Conservation (phyloP, 2,888 invertebrate genomes). For the Drosophila mulleri region DNA sequence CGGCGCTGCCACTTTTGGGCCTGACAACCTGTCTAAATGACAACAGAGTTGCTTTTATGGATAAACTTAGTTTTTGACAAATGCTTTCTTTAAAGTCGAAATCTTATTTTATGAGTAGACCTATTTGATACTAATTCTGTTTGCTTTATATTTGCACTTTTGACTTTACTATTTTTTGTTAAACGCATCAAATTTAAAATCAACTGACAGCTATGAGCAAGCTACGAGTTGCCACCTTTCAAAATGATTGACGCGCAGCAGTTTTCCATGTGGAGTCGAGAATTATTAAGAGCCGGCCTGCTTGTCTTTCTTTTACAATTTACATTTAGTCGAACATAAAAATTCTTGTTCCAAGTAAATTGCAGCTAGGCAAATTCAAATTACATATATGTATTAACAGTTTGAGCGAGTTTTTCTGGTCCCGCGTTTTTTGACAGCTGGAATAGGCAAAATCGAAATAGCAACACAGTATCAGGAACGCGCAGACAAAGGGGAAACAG, state of each 20-base stretch:
- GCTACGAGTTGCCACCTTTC: slow-evolving; percentile 38
- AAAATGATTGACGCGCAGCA: slow-evolving; percentile 44
- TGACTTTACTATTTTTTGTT: background rate
- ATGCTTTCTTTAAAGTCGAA: background rate
- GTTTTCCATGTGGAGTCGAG: slow-evolving; percentile 60
- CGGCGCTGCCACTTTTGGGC: slow-evolving; percentile 39
- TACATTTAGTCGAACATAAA: slow-evolving; percentile 43
- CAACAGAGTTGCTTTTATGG: slow-evolving; percentile 28
- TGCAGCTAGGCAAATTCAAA: slow-evolving; percentile 28
- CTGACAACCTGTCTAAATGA: slow-evolving; percentile 34
- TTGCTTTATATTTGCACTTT: background rate
- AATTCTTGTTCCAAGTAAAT: slow-evolving; percentile 44
- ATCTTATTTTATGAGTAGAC: background rate
- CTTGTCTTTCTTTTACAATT: slow-evolving; percentile 55
- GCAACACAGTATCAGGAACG: slow-evolving; percentile 53
- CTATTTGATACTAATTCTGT: background rate
- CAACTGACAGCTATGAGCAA: slow-evolving; percentile 42
- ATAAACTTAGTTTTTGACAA: background rate
- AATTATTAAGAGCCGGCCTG: slow-evolving; percentile 56
- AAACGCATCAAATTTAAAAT: slow-evolving; percentile 41
- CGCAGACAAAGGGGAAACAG: slow-evolving; percentile 53
- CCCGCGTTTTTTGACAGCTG: slow-evolving; percentile 49
- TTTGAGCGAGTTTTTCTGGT: slow-evolving; percentile 13
- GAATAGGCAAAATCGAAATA: slow-evolving; percentile 44
- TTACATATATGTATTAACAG: slow-evolving; percentile 18